Evolutionary conservation across 2,888 invertebrate genomes (phyloP).

Genomic region (Timema cristinae): DNA sequence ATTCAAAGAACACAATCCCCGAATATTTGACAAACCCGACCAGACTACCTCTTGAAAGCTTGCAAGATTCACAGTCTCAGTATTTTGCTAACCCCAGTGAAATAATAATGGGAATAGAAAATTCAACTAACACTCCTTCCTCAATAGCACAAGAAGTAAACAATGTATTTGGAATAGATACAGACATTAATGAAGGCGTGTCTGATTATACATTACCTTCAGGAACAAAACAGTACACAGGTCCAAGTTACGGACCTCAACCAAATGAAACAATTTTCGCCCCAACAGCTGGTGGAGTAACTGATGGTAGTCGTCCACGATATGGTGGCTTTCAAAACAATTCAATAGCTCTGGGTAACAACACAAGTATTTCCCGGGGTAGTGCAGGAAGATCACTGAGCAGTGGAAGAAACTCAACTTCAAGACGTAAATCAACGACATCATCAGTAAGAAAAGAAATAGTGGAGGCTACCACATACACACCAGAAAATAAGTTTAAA

Average conservation of each 20-base stretch:
- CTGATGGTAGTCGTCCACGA: slow-evolving; percentile 36
- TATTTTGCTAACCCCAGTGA: too few species aligned
- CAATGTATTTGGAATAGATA: neutral
- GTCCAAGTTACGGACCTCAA: slow-evolving; percentile 19
- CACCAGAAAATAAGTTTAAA: slow-evolving; percentile 2
- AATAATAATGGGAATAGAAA: too few species aligned
- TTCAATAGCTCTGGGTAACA: too few species aligned
- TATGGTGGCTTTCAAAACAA: slow-evolving; percentile 40
- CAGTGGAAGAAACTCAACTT: too few species aligned
- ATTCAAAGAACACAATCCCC: too few species aligned
- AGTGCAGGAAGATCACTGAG: too few species aligned
- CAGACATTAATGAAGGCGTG: neutral
- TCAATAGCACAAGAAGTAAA: slow-evolving; percentile 8
- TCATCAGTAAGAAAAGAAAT: neutral
- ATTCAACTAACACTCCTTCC: too few species aligned
- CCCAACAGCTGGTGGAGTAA: slow-evolving; percentile 39
- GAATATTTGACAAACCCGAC: too few species aligned
- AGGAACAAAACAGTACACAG: slow-evolving; percentile 15
- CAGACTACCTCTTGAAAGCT: too few species aligned
- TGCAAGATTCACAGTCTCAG: too few species aligned
- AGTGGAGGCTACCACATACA: slow-evolving; percentile 15
- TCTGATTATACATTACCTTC: slow-evolving; percentile 19
- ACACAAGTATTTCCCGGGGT: neutral
- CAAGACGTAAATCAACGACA: neutral
- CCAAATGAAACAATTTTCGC: slow-evolving; percentile 25